A percentile compares a stretch with the other conserved stretches of the same genome.
Conservation (phyloP, 2,888 invertebrate genomes). For the Corbicula japonica region DNA sequence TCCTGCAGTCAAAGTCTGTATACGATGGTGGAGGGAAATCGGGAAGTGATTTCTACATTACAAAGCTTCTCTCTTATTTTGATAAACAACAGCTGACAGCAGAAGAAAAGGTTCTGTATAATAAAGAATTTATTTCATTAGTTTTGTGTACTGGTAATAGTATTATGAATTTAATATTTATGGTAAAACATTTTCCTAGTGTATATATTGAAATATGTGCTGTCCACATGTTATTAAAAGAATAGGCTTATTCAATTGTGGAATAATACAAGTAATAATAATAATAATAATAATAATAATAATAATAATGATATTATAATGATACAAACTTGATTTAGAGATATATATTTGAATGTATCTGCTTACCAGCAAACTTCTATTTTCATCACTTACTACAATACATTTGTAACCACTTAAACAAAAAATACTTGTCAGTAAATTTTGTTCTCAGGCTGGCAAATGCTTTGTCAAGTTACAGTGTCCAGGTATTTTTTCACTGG, state of each 20-base stretch:
- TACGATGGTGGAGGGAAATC: neutral
- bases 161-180: neutral
- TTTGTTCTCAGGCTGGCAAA: no score
- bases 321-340: no score
- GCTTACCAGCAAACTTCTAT: no score
- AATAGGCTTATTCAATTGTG: neutral
- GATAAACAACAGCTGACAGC: neutral
- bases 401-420: no score
- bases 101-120: no score
- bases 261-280: neutral
- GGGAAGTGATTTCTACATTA: neutral
- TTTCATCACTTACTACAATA: no score
- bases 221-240: neutral
- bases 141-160: neutral
- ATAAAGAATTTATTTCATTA: neutral
- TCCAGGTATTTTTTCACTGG: no score
- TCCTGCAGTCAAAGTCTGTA: constrained; percentile 14
- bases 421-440: no score
- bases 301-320: no score
- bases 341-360: no score
- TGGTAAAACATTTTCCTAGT: neutral
- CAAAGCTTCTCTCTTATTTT: neutral
- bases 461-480: no score
- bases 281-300: neutral
- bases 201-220: neutral